Base-by-base conservation (phyloP, 2,888 invertebrate genomes). In the Hymenopus coronatus region DNA sequence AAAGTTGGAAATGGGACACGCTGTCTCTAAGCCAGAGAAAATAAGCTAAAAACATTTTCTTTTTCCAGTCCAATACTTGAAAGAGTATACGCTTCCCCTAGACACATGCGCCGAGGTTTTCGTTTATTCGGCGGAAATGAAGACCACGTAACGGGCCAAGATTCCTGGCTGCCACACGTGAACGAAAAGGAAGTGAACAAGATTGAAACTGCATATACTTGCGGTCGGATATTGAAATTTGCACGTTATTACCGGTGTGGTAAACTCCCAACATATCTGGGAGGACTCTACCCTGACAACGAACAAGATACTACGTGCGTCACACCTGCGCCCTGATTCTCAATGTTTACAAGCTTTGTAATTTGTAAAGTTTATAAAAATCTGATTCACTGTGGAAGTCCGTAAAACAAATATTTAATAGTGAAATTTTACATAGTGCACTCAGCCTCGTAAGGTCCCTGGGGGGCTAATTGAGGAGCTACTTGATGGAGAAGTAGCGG, bases 41-140 rank as follows among this genome's bases (percentile, higher is more conserved):
- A 70, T 70, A 70, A 70, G 54, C 54, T 70, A 3, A 20, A 70
- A 20, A 70, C 54, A 70, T 20, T 85, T 85, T 14, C 54, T 28
- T 85, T 85, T 85, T 54, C 85, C 40, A 54, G 28, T 85, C 28
- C 46, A 85, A 54, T 20, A 85, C 27, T 85, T 54, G 85, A 1
- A 46, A 85, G 85, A n/a, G 54, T 28, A 54, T 85, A 9, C 40
- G 27, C 40, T 70, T 70, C 54, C 54, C 54, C 25, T 20, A n/a
- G n/a, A n/a, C n/a, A 4, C 20, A 46, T 46, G 46, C 20, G 25
- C 15, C 40, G 28, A 85, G n/a, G 85, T 46, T 86, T 86, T 86
- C 86, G 86, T 86, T 86, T 30, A 86, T 28, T 81, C 46, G 86
- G 40, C 81, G 86, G 86, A 86, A 86, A 86, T 86, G 86, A 86